A percentile compares a stretch with the other conserved stretches of the same genome.
Evolutionary conservation across 2,113 vertebrate species (phyloP).

Genomic region (Terrapene triunguis): DNA sequence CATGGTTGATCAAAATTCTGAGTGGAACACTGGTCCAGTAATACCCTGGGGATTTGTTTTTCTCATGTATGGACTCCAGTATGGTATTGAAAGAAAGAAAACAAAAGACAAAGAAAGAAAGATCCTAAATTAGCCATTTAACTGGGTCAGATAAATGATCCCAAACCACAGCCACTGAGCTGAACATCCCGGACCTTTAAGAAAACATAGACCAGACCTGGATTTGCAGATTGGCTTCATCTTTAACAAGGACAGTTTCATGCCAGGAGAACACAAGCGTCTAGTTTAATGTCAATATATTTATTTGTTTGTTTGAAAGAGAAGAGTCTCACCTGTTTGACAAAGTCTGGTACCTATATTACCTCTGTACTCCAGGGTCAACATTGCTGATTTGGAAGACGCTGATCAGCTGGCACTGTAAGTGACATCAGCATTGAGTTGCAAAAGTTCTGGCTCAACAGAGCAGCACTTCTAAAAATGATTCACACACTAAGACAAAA

Average conservation of each 20-base stretch:
- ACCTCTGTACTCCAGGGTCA: not conserved
- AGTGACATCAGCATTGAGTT: not conserved
- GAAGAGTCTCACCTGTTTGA: not conserved
- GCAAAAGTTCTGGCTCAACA: not conserved
- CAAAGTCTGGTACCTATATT: not conserved
- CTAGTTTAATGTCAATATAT: not conserved
- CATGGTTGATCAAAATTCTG: not conserved
- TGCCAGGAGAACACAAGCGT: not conserved
- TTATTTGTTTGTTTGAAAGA: not conserved
- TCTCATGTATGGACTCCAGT: not conserved
- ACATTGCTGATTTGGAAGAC: not conserved
- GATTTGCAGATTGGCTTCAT: not conserved
- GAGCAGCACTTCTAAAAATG: not conserved
- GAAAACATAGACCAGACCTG: not conserved
- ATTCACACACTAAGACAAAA: not conserved
- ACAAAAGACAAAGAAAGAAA: not conserved
- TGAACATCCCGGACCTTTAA: not conserved
- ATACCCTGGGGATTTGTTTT: not conserved
- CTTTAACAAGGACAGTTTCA: not conserved
- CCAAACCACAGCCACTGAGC: not conserved
- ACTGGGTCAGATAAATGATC: not conserved
- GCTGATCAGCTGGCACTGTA: not conserved
- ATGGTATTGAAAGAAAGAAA: not conserved
- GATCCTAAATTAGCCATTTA: not conserved
- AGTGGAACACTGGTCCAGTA: not conserved